These are phyloP conservation scores for Hipposideros larvatus DNA, from an alignment of 2,797 vertebrate species.

Conservation along the genomic window DNA sequence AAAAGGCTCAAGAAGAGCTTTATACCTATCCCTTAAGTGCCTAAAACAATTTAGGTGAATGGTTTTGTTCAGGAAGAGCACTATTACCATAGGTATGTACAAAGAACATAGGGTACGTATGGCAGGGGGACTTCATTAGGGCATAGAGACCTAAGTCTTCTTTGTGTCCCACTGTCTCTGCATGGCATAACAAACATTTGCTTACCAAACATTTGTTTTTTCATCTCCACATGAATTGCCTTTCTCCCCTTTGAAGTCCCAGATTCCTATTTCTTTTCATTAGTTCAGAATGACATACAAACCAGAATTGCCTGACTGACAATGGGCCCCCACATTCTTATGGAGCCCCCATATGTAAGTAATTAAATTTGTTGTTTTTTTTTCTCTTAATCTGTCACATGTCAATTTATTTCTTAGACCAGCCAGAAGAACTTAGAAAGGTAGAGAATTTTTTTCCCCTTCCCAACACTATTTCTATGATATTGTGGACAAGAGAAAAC, in stretches of 20 bases:
- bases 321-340: background rate
- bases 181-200: background rate
- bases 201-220: background rate
- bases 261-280: background rate
- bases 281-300: background rate
- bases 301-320: background rate
- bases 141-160: background rate
- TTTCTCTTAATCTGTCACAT: background rate
- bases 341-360: background rate
- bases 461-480: background rate
- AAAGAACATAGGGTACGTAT: accelerated
- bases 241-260: background rate
- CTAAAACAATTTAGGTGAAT: background rate
- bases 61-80: too few relatives aligned
- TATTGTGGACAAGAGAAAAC: background rate
- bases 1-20: background rate
- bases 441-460: background rate
- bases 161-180: too few relatives aligned
- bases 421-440: background rate
- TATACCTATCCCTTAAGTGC: background rate
- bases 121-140: background rate
- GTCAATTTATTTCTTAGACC: background rate
- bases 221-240: background rate
- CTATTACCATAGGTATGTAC: too few relatives aligned
- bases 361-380: background rate